These are phyloP conservation scores for Eulemur mongoz DNA, from an alignment of 2,797 vertebrate genomes.

Conservation along the genomic window DNA sequence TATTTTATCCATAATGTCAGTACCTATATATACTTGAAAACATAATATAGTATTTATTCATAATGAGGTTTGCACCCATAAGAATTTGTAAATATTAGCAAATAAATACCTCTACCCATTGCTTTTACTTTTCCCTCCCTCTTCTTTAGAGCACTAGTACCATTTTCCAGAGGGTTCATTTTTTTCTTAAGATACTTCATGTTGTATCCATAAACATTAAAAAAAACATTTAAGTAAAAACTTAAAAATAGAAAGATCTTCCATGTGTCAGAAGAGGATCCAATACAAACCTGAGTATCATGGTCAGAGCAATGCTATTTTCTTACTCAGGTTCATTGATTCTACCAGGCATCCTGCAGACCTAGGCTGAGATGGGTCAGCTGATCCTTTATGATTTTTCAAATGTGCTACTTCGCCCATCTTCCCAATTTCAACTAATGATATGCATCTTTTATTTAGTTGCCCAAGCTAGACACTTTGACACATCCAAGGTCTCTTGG, in stretches of 20 bases:
- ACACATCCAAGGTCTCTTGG: neutral
- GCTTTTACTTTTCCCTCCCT: neutral
- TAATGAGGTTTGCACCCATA: neutral
- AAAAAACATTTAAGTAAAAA: too few species aligned
- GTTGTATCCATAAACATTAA: neutral
- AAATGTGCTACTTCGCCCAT: neutral
- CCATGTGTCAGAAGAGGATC: neutral
- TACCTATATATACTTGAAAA: neutral
- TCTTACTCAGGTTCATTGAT: neutral
- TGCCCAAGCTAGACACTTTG: neutral
- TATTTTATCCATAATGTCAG: slow-evolving; percentile 8
- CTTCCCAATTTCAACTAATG: neutral
- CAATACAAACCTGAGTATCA: neutral
- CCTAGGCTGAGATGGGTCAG: neutral
- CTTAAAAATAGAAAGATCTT: neutral
- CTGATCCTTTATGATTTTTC: neutral
- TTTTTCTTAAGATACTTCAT: slow-evolving; percentile 15
- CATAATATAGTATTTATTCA: neutral
- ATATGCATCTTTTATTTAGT: neutral
- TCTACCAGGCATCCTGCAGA: neutral
- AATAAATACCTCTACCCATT: neutral
- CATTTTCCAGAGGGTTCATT: neutral
- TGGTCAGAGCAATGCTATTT: neutral
- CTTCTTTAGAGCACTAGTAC: neutral
- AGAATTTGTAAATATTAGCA: neutral